Evolutionary conservation across 1,140 invertebrate species (phyloP), one percentile per base, ranked within the genome.

Genomic region (Cotesia vestalis): DNA sequence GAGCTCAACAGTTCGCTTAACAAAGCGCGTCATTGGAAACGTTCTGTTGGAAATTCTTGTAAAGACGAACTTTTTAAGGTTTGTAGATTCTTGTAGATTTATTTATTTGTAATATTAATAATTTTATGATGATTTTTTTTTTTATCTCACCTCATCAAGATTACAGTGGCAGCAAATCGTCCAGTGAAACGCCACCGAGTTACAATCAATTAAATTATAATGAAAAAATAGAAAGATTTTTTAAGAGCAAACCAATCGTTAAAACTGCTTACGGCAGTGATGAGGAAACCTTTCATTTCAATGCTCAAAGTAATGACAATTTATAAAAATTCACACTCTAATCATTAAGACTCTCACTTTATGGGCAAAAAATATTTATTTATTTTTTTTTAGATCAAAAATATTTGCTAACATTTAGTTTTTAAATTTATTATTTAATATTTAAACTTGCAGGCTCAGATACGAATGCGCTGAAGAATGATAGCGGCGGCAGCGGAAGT

Each of bases 141-240:
- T 1, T 40, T 40, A 95, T 96, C 73, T 95, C 94, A 8, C 94
- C 94, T 3, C 93, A 95, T 82, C 93, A 94, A 78, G 93, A 94
- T 68, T 91, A 92, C 81, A 91, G 89, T 80, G 93, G 94, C 81
- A 94, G 93, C 80, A 94, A 94, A 84, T 93, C 92, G 4, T 94
- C 93, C 17, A 92, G 91, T 1, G 94, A 94, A 78, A 94, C 94
- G 20, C 93, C 92, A 35, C 91, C 93, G 4, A 95, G 93, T 78
- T 96, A 95, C 85, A 94, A 92, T 80, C 93, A 96, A 80, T 87
- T 96, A 4, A 96, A 95, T 86, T 96, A 95, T 81, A 94, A 94
- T 79, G 94, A 96, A 80, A 96, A 93, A 78, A 89, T 96, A 53
- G 90, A 94, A 82, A 90, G 94, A 77, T 96, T 95, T 84, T 96